Evolutionary conservation across 2,888 invertebrate genomes (phyloP), one percentile per base, ranked within the genome.

Genomic region (Microctonus hyperodae): DNA sequence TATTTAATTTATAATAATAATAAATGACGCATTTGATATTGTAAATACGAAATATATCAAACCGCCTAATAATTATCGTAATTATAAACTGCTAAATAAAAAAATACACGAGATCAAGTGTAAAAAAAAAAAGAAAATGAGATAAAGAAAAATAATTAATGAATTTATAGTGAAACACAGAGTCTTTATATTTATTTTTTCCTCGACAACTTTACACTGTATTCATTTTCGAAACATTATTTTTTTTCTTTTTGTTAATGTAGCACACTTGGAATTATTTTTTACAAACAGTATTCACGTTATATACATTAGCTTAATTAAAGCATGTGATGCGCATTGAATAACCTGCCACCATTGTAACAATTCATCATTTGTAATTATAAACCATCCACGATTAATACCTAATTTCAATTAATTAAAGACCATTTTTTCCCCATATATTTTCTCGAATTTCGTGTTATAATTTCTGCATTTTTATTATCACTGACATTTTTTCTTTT

Each of bases 231-330:
- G 13, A 31, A 28, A 31, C 9, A n/a, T 16, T 55, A 16, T 5
- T 20, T 51, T 6, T 25, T 51, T 25, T 10, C n/a, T 33, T n/a
- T 7, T n/a, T 20, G 33, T 55, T 13, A 33, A 55, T 31, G n/a
- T 25, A 28, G 10, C 13, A 40, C 25, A 2, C n/a, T 35, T 37
- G 40, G 9, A 22, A 28, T 40, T 59, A 37, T 37, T 37, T 37
- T 6, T 23, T 25, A n/a, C n/a, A n/a, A n/a, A n/a, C n/a, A 10
- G 4, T 23, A 59, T 56, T 59, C 25, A 28, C 37, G 13, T 11
- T 23, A 37, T 59, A 40, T 59, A 28, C 59, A 59, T 59, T 59
- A 59, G 25, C 37, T 59, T 59, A 28, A 59, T 59, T 57, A 57
- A 37, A 51, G 40, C 1, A 48, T 44, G 31, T 25, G 9, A 60